Evolutionary conservation across 2,113 vertebrate species (phyloP).

Genomic region (Cairina moschata): DNA sequence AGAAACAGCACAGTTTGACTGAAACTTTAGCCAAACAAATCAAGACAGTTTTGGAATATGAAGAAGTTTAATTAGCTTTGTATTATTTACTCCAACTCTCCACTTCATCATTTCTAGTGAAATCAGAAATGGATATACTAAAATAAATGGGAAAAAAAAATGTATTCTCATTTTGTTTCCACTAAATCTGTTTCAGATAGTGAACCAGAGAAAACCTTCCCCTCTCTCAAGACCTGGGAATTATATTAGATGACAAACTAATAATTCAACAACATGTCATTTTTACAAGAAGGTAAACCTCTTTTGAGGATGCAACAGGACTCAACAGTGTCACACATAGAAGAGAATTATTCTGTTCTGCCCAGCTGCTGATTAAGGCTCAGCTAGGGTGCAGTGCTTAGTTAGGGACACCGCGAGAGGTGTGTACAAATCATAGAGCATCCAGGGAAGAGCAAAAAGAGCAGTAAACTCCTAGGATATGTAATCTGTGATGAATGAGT

Average conservation of each 20-base stretch:
- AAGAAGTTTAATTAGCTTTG: neutral
- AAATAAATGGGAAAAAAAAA: neutral
- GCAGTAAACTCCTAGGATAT: neutral
- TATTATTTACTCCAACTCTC: neutral
- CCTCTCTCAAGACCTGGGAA: neutral
- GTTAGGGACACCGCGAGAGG: neutral
- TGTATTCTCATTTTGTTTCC: accelerated
- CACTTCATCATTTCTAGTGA: neutral
- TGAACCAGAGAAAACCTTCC: neutral
- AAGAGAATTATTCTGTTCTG: neutral
- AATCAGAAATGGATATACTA: neutral
- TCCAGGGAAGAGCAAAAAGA: neutral
- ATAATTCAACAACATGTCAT: neutral
- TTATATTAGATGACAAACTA: neutral
- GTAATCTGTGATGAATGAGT: neutral
- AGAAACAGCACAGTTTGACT: neutral
- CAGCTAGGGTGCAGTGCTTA: neutral
- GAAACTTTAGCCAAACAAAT: constrained; percentile 1
- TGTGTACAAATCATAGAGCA: neutral
- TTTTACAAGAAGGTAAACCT: neutral
- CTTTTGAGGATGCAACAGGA: neutral
- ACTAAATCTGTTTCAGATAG: neutral
- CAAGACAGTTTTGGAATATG: neutral
- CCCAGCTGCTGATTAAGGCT: neutral
- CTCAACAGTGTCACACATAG: neutral